Percentiles rank a stretch among this genome's conserved stretches.
Conservation (phyloP, 2,113 vertebrate species). For the Entosphenus tridentatus region DNA sequence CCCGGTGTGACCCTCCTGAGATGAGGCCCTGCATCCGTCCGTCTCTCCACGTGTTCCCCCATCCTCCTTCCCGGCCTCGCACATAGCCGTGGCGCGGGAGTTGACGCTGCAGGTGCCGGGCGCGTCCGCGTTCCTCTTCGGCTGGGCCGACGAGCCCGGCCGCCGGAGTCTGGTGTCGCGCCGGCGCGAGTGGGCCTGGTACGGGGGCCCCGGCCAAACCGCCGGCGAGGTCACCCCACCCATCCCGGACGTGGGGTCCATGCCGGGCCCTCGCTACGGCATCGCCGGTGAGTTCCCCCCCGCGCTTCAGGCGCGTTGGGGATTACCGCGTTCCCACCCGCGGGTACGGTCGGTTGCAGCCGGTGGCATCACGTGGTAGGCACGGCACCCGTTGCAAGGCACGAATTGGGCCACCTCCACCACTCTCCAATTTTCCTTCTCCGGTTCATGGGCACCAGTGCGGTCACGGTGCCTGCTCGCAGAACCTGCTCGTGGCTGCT, state of each 20-base stretch:
- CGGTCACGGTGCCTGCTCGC: no score
- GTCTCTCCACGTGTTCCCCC: neutral
- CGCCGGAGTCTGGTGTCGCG: conserved; percentile 25
- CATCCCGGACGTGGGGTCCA: conserved; percentile 21
- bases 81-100: conserved; percentile 21
- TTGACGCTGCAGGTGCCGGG: conserved; percentile 21
- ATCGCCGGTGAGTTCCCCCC: conserved; percentile 26
- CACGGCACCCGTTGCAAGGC: no score
- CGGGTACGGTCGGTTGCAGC: no score
- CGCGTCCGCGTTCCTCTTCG: conserved; percentile 30
- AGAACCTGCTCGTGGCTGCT: no score
- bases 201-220: conserved; percentile 16
- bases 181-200: conserved; percentile 34
- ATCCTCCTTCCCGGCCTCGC: neutral
- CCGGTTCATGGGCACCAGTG: no score
- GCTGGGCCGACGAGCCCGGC: conserved; percentile 23
- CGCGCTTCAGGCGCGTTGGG: neutral
- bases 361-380: no score
- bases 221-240: conserved; percentile 12
- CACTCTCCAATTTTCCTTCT: no score
- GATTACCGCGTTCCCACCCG: no score
- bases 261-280: conserved; percentile 18
- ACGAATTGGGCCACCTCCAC: no score
- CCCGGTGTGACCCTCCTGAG: neutral
- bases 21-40: neutral